Percentiles rank a stretch among this genome's conserved stretches.
These are phyloP conservation scores for Sebastes diploproa DNA, from an alignment of 2,797 vertebrate species.

Conservation along the genomic window DNA sequence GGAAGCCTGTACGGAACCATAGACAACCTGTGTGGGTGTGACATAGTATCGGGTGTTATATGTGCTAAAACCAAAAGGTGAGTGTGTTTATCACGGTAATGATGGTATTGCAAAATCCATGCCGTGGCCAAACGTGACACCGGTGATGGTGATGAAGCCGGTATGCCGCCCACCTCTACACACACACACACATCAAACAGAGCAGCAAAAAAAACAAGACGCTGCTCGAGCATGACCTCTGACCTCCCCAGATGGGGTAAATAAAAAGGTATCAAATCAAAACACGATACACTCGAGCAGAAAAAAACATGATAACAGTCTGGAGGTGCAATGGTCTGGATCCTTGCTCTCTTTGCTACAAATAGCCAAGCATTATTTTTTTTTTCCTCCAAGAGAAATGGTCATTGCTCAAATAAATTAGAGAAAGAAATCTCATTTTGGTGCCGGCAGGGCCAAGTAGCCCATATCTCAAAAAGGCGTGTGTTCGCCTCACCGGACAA, in stretches of 20 bases:
- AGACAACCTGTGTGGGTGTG: too few relatives aligned
- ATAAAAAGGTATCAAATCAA: slow-evolving; percentile 16
- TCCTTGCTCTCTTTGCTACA: slow-evolving; percentile 18
- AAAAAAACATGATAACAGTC: slow-evolving; percentile 16
- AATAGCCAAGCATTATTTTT: slow-evolving; percentile 14
- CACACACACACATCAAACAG: background rate
- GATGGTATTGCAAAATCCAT: too few relatives aligned
- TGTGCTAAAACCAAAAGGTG: too few relatives aligned
- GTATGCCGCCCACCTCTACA: too few relatives aligned
- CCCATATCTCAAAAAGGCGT: slow-evolving; percentile 49
- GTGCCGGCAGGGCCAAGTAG: slow-evolving; percentile 30
- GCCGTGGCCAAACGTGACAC: too few relatives aligned
- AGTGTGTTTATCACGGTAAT: too few relatives aligned
- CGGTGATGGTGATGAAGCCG: too few relatives aligned
- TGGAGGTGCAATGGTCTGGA: slow-evolving; percentile 23
- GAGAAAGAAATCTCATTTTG: slow-evolving; percentile 48
- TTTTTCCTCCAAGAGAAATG: slow-evolving; percentile 19
- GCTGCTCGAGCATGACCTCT: background rate
- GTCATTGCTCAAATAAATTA: slow-evolving; percentile 57
- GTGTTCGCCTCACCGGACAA: slow-evolving; percentile 38
- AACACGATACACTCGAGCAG: background rate
- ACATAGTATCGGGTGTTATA: too few relatives aligned
- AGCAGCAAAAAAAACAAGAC: background rate
- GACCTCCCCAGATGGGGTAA: background rate
- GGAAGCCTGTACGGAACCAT: fast-evolving